Evolutionary conservation across 2,113 vertebrate species (phyloP).

Genomic region (Macaca fascicularis): T2T-MFA8v1.1 NC_088395.1:103627501-103628000

Average conservation of each 20-base stretch:
- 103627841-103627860: background rate
- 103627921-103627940: background rate
- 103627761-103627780: background rate
- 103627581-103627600: background rate
- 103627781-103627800: background rate
- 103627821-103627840: background rate
- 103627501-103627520: background rate
- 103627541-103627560: background rate
- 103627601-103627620: background rate
- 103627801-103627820: background rate
- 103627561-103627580: background rate
- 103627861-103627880: background rate
- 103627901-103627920: background rate
- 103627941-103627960: background rate
- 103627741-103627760: background rate
- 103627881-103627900: background rate
- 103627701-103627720: background rate
- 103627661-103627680: conserved; percentile 33
- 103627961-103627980: background rate
- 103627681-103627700: background rate
- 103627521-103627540: background rate
- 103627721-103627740: background rate
- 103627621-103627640: background rate
- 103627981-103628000: background rate
- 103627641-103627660: background rate